Conservation (phyloP, 2,113 vertebrate genomes). For the Parus major region DNA sequence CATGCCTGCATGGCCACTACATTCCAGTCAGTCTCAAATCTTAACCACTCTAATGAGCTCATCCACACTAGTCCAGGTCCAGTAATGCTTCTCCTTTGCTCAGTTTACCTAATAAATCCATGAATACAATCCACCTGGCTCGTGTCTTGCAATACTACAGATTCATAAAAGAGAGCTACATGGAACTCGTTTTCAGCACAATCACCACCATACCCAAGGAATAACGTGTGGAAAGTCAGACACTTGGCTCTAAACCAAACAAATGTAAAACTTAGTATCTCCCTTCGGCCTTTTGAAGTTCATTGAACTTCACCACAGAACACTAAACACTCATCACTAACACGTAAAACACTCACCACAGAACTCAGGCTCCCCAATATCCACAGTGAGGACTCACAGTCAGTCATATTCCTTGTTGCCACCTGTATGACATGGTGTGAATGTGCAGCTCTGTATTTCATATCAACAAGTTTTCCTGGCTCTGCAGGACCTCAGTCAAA, state of each 20-base stretch:
- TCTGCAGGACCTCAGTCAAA: neutral
- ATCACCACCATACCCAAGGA: neutral
- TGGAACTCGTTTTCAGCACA: neutral
- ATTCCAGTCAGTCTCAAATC: neutral
- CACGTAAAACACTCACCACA: neutral
- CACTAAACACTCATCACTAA: no score
- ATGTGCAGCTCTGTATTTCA: neutral
- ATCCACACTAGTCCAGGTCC: neutral
- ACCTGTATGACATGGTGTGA: neutral
- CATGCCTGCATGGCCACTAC: no score
- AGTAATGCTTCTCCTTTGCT: neutral
- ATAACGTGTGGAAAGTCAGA: neutral
- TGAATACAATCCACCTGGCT: neutral
- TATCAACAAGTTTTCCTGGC: accelerated
- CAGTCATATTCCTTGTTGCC: neutral
- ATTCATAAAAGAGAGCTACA: neutral
- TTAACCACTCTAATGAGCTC: neutral
- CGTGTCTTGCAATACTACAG: neutral
- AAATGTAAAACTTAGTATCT: neutral
- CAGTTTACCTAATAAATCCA: neutral
- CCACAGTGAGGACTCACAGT: neutral
- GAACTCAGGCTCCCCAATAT: neutral
- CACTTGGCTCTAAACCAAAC: neutral
- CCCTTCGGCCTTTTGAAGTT: neutral
- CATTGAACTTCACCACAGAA: neutral